Evolutionary conservation across 2,888 invertebrate species (phyloP), one percentile per base, ranked within the genome.

Genomic region (Baccha elongata): DNA sequence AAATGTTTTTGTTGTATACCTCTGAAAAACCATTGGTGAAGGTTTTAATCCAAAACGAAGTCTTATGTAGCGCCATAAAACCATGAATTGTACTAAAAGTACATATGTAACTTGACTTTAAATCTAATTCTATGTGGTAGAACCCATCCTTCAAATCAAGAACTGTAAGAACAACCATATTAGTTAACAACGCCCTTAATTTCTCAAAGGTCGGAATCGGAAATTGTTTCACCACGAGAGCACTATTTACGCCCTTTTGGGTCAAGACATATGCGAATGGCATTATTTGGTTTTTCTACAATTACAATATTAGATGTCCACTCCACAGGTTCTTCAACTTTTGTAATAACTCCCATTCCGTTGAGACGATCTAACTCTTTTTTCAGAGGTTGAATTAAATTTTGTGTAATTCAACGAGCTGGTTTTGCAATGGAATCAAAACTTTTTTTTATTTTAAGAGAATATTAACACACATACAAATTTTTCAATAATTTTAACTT

Each of bases 1-100:
- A 55, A 76, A 64, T 1, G 48, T 67, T 42, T 71, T 84, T 72
- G 40, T 78, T 64, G 75, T 87, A 87, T 32, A 79, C 52, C 65
- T 79, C 67, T 67, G 79, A 53, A 71, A 79, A 62, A 62, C 42
- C 69, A 74, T 79, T 60, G 52, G 69, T 19, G 44, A 42, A n/a
- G 53, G 53, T 6, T 23, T 67, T 5, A 67, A 32, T 13, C 78
- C 78, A 48, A 71, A 71, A 29, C 46, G 55, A 37, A 69, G 40
- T 26, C 60, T 55, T 40, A 23, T 44, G 23, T 60, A 75, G 53
- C 62, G 26, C 42, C 50, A 68, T 11, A 44, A 32, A 0, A n/a
- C 55, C 35, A 64, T 53, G 35, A 1, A 37, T n/a, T 55, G 65
- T 65, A 37, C 65, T 85, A 37, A 68, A 64, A 21, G 48, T 62